Conservation (phyloP, 2,797 vertebrate species). For the Oreortyx pictus region DNA sequence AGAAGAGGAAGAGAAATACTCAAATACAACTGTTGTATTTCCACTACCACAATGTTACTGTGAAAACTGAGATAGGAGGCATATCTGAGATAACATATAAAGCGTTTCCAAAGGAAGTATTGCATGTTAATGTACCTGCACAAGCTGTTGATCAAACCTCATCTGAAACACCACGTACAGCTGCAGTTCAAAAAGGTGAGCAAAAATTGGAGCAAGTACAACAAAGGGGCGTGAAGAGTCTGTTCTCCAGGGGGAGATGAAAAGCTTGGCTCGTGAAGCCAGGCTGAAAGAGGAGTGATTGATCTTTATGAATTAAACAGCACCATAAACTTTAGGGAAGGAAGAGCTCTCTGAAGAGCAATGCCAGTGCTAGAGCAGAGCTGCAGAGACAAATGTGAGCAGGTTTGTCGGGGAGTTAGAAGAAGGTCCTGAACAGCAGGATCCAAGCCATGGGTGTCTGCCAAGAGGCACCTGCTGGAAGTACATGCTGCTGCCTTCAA, state of each 20-base stretch:
- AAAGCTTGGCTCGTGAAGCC: neutral
- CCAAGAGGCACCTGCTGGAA: neutral
- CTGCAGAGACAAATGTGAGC: neutral
- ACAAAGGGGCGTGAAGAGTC: neutral
- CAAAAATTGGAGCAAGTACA: neutral
- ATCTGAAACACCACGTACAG: accelerated
- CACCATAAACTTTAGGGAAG: neutral
- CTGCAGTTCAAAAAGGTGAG: neutral
- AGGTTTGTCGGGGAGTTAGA: neutral
- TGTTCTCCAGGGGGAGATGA: neutral
- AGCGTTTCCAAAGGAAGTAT: neutral
- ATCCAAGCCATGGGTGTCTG: neutral
- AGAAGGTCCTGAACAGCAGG: neutral
- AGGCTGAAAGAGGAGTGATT: neutral
- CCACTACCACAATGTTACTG: neutral
- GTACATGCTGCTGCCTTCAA: neutral
- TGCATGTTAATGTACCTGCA: neutral
- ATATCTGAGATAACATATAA: neutral
- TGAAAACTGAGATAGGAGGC: neutral
- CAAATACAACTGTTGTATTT: neutral
- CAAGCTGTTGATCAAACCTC: neutral
- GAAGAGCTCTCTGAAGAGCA: neutral
- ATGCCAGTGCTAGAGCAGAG: neutral
- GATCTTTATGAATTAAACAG: neutral
- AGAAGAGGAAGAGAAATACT: neutral